These are phyloP conservation scores for Hyaena hyaena DNA, from an alignment of 2,113 vertebrate species.

Conservation along the genomic window DNA sequence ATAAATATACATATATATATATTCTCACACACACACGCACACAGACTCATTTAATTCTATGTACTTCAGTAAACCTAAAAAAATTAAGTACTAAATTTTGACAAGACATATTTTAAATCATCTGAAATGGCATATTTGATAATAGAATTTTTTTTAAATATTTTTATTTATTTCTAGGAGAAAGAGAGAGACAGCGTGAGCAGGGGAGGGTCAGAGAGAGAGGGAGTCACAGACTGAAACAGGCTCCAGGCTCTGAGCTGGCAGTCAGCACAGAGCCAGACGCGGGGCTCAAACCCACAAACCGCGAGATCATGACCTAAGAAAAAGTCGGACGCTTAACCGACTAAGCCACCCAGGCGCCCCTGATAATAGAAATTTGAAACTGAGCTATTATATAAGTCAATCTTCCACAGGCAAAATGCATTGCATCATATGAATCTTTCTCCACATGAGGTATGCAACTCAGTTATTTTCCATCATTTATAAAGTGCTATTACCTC, in stretches of 20 bases:
- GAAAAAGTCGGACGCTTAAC: no score
- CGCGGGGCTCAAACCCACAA: no score
- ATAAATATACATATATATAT: background rate
- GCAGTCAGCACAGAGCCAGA: no score
- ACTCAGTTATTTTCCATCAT: background rate
- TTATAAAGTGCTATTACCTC: background rate
- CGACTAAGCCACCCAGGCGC: no score
- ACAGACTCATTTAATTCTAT: background rate
- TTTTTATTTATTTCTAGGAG: no score
- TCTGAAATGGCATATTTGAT: background rate
- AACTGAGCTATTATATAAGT: background rate
- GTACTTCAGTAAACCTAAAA: background rate
- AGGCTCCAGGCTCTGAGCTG: no score
- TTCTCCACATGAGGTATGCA: background rate
- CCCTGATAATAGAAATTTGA: background rate
- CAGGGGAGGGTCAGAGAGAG: no score
- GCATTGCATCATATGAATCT: background rate
- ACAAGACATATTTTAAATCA: background rate
- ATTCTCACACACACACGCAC: no score
- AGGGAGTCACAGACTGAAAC: no score
- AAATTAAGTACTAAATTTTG: background rate
- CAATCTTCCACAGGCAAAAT: background rate
- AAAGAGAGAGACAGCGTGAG: no score
- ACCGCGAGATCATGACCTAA: no score
- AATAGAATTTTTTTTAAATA: background rate